Conservation (phyloP, 2,888 invertebrate species). For the Ectobius pallidus region DNA sequence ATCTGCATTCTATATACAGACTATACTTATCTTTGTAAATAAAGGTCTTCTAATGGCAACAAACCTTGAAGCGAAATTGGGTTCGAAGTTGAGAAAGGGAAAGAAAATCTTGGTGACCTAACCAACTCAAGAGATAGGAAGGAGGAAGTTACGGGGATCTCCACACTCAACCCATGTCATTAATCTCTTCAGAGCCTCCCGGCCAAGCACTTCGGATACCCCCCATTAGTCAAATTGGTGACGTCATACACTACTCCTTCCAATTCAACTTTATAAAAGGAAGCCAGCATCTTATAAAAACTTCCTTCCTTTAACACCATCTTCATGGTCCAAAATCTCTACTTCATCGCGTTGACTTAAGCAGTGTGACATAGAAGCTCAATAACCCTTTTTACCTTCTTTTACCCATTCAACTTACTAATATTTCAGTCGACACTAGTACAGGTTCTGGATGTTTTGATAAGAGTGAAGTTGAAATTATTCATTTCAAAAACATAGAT, state of each 20-base stretch:
- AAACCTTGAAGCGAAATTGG: too few species aligned
- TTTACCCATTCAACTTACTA: background rate
- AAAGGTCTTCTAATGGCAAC: too few species aligned
- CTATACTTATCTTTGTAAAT: too few species aligned
- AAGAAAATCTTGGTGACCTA: background rate
- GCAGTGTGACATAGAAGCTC: too few species aligned
- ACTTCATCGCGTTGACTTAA: background rate
- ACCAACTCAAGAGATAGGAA: background rate
- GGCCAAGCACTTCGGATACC: slow-evolving; percentile 1
- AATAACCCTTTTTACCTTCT: background rate
- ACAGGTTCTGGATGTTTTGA: too few species aligned
- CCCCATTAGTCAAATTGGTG: slow-evolving; percentile 30
- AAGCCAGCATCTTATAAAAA: background rate
- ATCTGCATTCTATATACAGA: too few species aligned
- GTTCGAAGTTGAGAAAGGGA: slow-evolving; percentile 6
- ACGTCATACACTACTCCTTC: background rate
- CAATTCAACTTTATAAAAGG: background rate
- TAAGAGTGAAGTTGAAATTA: too few species aligned
- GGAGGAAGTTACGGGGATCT: background rate
- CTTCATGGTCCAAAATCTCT: background rate
- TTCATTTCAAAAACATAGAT: too few species aligned
- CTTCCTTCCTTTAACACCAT: background rate
- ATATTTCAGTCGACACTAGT: too few species aligned
- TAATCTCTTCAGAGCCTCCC: slow-evolving; percentile 9
- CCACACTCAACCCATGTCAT: slow-evolving; percentile 7